Percentiles rank a stretch among this genome's conserved stretches.
Evolutionary conservation across 1,140 invertebrate species (phyloP).

Genomic region (Drosophila lowei): DNA sequence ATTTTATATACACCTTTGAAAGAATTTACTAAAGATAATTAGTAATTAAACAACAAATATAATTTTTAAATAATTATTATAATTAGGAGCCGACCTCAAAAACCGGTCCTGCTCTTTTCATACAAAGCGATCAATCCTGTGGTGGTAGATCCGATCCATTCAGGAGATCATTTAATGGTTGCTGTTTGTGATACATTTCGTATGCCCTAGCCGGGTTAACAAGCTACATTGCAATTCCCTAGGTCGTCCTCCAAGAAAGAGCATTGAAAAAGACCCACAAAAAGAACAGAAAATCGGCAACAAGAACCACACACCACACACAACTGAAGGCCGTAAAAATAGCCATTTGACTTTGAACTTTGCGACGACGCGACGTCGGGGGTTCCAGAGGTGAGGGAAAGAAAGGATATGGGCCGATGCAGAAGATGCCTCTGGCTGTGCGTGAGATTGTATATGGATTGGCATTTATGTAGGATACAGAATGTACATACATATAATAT

Average conservation of each 20-base stretch:
- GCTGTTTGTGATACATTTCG: too few species aligned
- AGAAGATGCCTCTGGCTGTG: constrained; percentile 28
- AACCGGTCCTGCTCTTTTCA: not conserved
- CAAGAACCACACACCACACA: constrained; percentile 18
- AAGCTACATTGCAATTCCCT: not conserved
- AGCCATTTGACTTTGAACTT: constrained; percentile 71
- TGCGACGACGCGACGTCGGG: constrained; percentile 29
- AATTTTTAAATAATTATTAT: too few species aligned
- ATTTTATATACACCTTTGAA: too few species aligned
- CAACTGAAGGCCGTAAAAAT: constrained; percentile 57
- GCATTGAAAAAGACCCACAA: constrained; percentile 30
- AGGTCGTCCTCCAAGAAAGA: constrained; percentile 5
- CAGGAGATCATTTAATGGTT: too few species aligned
- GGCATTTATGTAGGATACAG: constrained; percentile 30
- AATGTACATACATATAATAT: constrained; percentile 19
- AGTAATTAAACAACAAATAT: too few species aligned
- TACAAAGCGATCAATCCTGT: not conserved
- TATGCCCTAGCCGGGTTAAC: not conserved
- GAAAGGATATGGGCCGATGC: constrained; percentile 39
- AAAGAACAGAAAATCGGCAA: constrained; percentile 27
- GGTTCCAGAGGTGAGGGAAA: constrained; percentile 25
- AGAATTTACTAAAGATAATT: too few species aligned
- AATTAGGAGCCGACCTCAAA: too few species aligned
- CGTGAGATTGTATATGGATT: constrained; percentile 45
- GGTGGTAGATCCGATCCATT: too few species aligned